phyloP scores from a whole-genome alignment of 2,113 vertebrate genomes.

The Telmatochromis brachygnathus region DNA sequence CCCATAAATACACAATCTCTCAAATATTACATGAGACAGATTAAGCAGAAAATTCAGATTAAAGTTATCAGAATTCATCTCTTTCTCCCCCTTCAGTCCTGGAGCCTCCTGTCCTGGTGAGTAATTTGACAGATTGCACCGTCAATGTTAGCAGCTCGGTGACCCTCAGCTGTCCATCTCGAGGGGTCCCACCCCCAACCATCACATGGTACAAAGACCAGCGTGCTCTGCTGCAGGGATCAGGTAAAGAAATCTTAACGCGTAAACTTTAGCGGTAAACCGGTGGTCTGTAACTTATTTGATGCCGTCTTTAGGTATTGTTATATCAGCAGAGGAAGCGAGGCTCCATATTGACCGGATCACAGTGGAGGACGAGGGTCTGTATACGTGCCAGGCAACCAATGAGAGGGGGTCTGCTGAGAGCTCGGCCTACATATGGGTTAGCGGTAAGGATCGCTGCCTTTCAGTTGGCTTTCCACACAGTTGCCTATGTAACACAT shows the following conservation, averaged over 20 bases:
- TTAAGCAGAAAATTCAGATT: background rate
- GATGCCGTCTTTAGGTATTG: conserved; percentile 73
- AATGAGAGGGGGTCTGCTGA: conserved; percentile 83
- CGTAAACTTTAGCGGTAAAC: background rate
- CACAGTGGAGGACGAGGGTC: conserved; percentile 84
- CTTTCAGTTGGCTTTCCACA: background rate
- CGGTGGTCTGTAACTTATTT: background rate
- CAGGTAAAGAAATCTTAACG: conserved; percentile 72
- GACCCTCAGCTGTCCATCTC: conserved; percentile 74
- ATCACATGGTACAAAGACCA: conserved; percentile 92
- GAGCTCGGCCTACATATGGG: conserved; percentile 81
- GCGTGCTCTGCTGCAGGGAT: conserved; percentile 75
- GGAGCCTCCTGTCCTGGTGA: conserved; percentile 79
- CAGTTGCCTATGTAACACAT: background rate
- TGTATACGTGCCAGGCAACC: conserved; percentile 83
- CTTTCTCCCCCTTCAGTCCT: conserved; percentile 70
- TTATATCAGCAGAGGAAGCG: conserved; percentile 78
- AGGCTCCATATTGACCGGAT: conserved; percentile 87
- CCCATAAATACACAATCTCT: background rate
- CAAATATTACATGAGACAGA: background rate
- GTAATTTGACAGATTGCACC: conserved; percentile 76
- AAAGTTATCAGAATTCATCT: background rate
- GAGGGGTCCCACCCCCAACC: conserved; percentile 79
- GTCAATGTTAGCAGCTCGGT: conserved; percentile 84
- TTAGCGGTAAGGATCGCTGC: conserved; percentile 73